phyloP scores from a whole-genome alignment of 2,797 vertebrate genomes.

The Labeo calbasu region DNA sequence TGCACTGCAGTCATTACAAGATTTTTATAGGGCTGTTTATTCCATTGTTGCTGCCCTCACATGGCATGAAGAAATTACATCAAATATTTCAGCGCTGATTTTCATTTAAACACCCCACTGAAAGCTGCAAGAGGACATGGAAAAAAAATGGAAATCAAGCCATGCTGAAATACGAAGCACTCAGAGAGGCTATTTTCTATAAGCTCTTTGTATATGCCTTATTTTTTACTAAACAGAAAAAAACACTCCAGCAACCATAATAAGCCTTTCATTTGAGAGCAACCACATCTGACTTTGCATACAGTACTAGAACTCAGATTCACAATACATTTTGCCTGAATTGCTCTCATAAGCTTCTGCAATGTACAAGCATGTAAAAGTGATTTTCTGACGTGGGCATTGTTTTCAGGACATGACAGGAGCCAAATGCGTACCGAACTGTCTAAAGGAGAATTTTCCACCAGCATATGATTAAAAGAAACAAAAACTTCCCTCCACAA shows the following conservation, averaged over 20 bases:
- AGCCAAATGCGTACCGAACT: conserved; percentile 1
- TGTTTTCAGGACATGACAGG: background rate
- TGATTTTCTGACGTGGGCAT: background rate
- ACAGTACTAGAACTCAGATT: background rate
- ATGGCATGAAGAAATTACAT: background rate
- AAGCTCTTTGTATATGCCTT: background rate
- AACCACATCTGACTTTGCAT: background rate
- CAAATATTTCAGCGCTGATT: conserved; percentile 8
- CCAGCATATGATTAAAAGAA: background rate
- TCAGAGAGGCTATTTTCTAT: background rate
- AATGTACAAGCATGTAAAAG: background rate
- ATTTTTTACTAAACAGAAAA: background rate
- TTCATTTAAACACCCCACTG: background rate
- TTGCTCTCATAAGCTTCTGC: background rate
- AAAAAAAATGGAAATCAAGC: background rate
- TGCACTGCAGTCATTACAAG: background rate
- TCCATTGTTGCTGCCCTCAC: conserved; percentile 21
- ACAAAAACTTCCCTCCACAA: background rate
- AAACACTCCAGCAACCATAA: background rate
- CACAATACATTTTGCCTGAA: background rate
- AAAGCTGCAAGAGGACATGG: background rate
- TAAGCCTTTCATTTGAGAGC: background rate
- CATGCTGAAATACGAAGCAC: background rate
- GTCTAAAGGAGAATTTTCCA: conserved; percentile 10
- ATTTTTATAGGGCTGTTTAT: background rate